These are phyloP conservation scores for Bradypodion pumilum DNA, from an alignment of 2,797 vertebrate genomes.

Conservation along the genomic window DNA sequence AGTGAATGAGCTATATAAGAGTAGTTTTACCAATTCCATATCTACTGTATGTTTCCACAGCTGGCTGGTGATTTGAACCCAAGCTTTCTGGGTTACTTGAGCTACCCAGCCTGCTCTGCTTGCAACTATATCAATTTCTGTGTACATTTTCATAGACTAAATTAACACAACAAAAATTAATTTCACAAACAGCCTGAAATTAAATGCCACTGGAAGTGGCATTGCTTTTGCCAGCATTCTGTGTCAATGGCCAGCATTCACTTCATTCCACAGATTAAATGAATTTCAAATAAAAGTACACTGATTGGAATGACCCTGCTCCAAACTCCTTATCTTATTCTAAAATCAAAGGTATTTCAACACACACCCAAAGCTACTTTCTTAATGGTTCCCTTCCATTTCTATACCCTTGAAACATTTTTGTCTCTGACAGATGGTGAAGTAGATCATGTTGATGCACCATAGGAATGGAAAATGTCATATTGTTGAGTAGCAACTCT, in stretches of 20 bases:
- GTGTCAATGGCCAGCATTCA: not conserved
- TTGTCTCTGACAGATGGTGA: not conserved
- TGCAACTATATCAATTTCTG: too few species aligned
- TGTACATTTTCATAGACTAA: too few species aligned
- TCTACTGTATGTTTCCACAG: too few species aligned
- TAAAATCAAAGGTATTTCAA: conserved; percentile 6
- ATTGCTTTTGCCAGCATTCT: not conserved
- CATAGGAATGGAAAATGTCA: not conserved
- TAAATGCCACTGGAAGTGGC: not conserved
- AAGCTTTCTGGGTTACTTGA: too few species aligned
- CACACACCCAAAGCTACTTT: not conserved
- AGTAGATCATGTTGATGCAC: not conserved
- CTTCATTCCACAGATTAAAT: not conserved
- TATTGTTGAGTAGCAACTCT: not conserved
- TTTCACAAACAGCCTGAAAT: conserved; percentile 15
- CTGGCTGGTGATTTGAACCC: too few species aligned
- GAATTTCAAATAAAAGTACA: not conserved
- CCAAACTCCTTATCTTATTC: not conserved
- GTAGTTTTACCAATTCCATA: too few species aligned
- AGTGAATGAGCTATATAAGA: too few species aligned
- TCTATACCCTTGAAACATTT: not conserved
- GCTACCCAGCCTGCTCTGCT: too few species aligned
- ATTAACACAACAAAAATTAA: conserved; percentile 24
- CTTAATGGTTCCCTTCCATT: not conserved
- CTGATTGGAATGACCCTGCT: not conserved